A percentile compares a stretch with the other conserved stretches of the same genome.
phyloP scores from a whole-genome alignment of 2,888 invertebrate genomes.

The Tetragonisca angustula region DNA sequence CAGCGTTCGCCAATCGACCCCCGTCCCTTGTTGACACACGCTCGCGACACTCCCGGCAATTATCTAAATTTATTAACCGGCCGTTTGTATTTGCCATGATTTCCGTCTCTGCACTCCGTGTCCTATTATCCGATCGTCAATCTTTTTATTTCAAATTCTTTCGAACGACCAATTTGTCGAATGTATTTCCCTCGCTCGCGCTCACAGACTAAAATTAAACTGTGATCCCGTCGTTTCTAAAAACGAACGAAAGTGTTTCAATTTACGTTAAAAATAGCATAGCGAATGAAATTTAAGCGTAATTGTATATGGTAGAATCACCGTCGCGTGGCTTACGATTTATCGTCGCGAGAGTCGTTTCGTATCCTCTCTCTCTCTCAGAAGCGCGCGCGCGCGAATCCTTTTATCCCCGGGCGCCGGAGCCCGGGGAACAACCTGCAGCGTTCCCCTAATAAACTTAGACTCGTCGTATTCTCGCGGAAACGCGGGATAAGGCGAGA shows the following conservation, averaged over 20 bases:
- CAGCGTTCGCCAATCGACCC: not conserved
- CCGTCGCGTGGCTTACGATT: conserved; percentile 14
- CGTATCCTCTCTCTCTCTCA: not conserved
- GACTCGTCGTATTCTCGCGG: conserved; percentile 49
- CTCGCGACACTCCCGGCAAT: not conserved
- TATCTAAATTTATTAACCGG: not conserved
- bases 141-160: no score
- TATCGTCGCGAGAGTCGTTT: conserved; percentile 22
- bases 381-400: conserved; percentile 23
- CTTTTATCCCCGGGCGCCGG: conserved; percentile 33
- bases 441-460: conserved; percentile 58
- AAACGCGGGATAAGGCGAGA: conserved; percentile 56
- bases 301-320: conserved; percentile 7
- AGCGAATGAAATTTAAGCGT: not conserved
- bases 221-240: no score
- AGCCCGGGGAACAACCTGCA: conserved; percentile 25
- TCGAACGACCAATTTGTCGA: no score
- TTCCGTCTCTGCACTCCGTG: not conserved
- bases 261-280: no score
- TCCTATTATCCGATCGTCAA: not conserved
- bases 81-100: not conserved
- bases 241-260: no score
- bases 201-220: no score
- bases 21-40: not conserved
- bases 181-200: not conserved